Conservation (phyloP, 53 echinoderm and acorn worm genomes). For the Holothuria leucospilota region DNA sequence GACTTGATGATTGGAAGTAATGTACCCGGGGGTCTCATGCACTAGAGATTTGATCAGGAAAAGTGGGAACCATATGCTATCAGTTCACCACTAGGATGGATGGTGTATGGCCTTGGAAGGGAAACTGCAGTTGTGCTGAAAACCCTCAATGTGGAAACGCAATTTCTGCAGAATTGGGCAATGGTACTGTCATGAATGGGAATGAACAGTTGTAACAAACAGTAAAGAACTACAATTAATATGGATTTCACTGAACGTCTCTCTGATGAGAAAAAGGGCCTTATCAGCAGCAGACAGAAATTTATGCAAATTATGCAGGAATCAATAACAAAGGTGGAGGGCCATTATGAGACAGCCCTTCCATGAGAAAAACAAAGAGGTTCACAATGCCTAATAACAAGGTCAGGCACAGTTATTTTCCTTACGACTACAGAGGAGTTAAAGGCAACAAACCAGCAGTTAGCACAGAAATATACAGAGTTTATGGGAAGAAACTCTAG, state of each 20-base stretch:
- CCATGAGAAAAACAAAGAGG: slow-evolving; percentile 60
- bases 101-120: slow-evolving; percentile 58
- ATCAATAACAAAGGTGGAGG: slow-evolving; percentile 51
- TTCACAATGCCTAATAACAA: slow-evolving; percentile 64
- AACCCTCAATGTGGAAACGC: slow-evolving; percentile 48
- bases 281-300: slow-evolving; percentile 62
- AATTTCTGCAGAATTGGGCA: slow-evolving; percentile 53
- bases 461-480: slow-evolving; percentile 17
- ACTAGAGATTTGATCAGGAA: slow-evolving; percentile 49
- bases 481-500: slow-evolving; percentile 45
- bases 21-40: slow-evolving; percentile 59
- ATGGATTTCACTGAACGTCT: slow-evolving; percentile 59
- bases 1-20: slow-evolving; percentile 67
- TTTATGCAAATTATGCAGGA: slow-evolving; percentile 73
- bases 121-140: slow-evolving; percentile 34
- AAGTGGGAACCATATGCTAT: slow-evolving; percentile 61
- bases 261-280: slow-evolving; percentile 24
- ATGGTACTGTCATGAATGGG: slow-evolving; percentile 28
- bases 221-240: slow-evolving; percentile 48
- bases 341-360: slow-evolving; percentile 60
- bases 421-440: slow-evolving; percentile 48
- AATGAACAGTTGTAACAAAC: slow-evolving; percentile 57
- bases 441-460: slow-evolving; percentile 43
- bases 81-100: slow-evolving; percentile 57
- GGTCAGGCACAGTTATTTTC: slow-evolving; percentile 56